Evolutionary conservation across 53 echinoderm and acorn worm genomes (phyloP).

Genomic region (Actinopyga echinites): DNA sequence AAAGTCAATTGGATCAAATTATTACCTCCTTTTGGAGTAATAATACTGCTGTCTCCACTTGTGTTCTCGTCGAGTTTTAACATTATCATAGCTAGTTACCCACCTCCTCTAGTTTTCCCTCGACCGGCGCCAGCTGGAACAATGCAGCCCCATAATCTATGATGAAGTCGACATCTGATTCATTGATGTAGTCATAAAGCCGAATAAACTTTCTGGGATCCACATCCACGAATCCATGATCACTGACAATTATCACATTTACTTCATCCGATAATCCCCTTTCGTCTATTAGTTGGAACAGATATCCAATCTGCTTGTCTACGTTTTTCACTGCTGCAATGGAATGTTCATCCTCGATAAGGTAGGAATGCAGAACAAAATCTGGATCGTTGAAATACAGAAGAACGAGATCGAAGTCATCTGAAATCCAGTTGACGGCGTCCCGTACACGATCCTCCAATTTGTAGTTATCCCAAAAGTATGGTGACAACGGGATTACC

Average conservation of each 20-base stretch:
- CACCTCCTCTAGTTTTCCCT: background rate
- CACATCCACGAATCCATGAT: constrained; percentile 48
- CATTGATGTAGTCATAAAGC: constrained; percentile 51
- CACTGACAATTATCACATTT: constrained; percentile 49
- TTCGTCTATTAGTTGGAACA: constrained; percentile 23
- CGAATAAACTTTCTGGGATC: constrained; percentile 31
- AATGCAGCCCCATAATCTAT: constrained; percentile 50
- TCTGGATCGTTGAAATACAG: constrained; percentile 50
- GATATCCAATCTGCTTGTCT: constrained; percentile 22
- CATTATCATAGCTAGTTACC: background rate
- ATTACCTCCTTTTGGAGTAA: too few species aligned
- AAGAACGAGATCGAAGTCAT: constrained; percentile 50
- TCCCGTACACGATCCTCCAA: constrained; percentile 16
- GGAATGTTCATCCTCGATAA: background rate
- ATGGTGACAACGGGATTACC: background rate
- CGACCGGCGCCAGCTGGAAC: constrained; percentile 19
- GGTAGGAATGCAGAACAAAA: constrained; percentile 19
- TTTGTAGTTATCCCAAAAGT: constrained; percentile 17
- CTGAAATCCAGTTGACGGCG: constrained; percentile 7
- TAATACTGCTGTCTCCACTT: too few species aligned
- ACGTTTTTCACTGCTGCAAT: constrained; percentile 13
- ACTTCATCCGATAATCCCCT: constrained; percentile 35
- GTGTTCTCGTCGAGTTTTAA: too few species aligned
- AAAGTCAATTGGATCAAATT: too few species aligned
- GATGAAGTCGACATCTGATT: constrained; percentile 47